A percentile compares a stretch with the other conserved stretches of the same genome.
phyloP scores from a whole-genome alignment of 2,113 vertebrate species.

The Carassius gibelio region DNA sequence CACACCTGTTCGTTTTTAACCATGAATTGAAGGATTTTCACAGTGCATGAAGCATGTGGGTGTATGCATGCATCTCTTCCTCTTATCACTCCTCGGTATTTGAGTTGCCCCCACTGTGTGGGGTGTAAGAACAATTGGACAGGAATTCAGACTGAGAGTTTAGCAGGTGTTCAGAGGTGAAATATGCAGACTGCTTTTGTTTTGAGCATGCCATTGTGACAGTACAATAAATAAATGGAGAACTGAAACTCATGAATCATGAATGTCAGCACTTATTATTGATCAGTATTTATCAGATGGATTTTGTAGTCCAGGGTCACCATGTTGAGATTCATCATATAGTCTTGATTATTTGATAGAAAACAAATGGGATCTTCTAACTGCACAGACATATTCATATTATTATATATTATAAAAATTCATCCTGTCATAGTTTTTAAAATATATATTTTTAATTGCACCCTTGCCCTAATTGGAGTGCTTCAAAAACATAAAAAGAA shows the following conservation, averaged over 20 bases:
- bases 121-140: conserved; percentile 11
- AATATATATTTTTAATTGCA: not conserved
- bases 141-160: conserved; percentile 30
- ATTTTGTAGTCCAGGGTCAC: not conserved
- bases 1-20: not conserved
- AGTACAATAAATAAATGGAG: not conserved
- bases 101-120: conserved; percentile 2
- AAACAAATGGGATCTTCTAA: not conserved
- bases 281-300: not conserved
- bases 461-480: no score
- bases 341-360: not conserved
- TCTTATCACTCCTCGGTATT: conserved; percentile 10
- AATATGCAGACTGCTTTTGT: conserved; percentile 39
- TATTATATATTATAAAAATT: not conserved
- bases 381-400: not conserved
- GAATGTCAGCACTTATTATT: not conserved
- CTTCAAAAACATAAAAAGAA: not conserved
- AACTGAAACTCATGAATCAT: not conserved
- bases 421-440: not conserved
- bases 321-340: not conserved
- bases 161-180: conserved; percentile 44
- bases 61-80: conserved; percentile 6
- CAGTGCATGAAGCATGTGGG: conserved; percentile 13
- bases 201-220: not conserved
- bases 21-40: not conserved